phyloP scores from a whole-genome alignment of 2,888 invertebrate genomes.

The Hololepta plana region DNA sequence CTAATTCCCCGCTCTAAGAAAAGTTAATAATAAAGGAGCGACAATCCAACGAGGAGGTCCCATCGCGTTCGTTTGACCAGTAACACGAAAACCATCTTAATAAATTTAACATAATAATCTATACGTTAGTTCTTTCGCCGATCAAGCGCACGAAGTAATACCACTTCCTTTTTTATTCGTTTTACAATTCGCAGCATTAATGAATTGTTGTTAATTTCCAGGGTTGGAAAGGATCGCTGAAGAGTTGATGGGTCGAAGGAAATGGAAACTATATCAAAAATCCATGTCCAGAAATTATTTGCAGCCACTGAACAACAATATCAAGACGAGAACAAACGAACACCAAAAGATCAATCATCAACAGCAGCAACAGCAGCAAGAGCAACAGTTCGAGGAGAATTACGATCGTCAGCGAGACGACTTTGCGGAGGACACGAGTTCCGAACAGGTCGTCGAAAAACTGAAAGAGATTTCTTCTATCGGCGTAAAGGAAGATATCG shows the following conservation, averaged over 20 bases:
- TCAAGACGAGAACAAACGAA: conserved; percentile 19
- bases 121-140: too few relatives aligned
- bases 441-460: conserved; percentile 6
- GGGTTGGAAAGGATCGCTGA: conserved; percentile 93
- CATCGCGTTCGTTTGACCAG: too few relatives aligned
- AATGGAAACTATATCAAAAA: conserved; percentile 90
- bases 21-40: too few relatives aligned
- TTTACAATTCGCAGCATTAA: too few relatives aligned
- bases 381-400: conserved; percentile 11
- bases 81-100: too few relatives aligned
- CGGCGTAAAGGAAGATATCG: neutral
- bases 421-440: conserved; percentile 9
- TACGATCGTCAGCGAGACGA: conserved; percentile 9
- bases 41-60: too few relatives aligned
- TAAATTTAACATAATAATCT: too few relatives aligned
- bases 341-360: conserved; percentile 9
- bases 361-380: conserved; percentile 15
- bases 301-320: conserved; percentile 28
- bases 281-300: conserved; percentile 29
- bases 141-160: too few relatives aligned
- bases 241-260: conserved; percentile 93
- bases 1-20: too few relatives aligned
- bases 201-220: too few relatives aligned
- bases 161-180: conserved; percentile 4
- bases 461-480: conserved; percentile 2